These are phyloP conservation scores for Drosophila neocordata DNA, from an alignment of 1,140 invertebrate species.

Conservation along the genomic window DNA sequence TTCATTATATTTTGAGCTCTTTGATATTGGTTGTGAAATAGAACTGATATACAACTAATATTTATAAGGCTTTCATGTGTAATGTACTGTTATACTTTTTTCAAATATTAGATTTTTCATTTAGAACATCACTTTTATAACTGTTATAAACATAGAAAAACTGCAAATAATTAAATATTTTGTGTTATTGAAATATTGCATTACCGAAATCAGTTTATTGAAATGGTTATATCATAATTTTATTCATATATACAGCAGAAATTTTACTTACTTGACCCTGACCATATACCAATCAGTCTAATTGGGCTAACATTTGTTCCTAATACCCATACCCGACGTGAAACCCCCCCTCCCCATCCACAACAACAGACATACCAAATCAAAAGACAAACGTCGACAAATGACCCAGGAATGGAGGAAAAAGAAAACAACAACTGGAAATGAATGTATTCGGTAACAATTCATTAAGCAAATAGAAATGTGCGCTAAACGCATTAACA, in stretches of 20 bases:
- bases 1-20: too few relatives aligned
- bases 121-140: background rate
- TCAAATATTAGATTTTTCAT: too few relatives aligned
- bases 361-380: slow-evolving; percentile 36
- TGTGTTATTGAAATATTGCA: background rate
- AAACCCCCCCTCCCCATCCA: background rate
- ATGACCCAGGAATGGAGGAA: slow-evolving; percentile 73
- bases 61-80: too few relatives aligned
- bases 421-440: slow-evolving; percentile 45
- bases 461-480: slow-evolving; percentile 81
- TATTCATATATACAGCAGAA: slow-evolving; percentile 3
- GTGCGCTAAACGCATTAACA: slow-evolving; percentile 80
- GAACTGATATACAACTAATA: too few relatives aligned
- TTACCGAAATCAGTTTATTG: background rate
- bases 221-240: slow-evolving; percentile 7
- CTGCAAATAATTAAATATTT: background rate
- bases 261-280: slow-evolving; percentile 44
- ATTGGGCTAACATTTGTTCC: slow-evolving; percentile 57
- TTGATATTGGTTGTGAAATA: too few relatives aligned
- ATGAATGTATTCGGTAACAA: slow-evolving; percentile 78
- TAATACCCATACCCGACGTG: slow-evolving; percentile 12
- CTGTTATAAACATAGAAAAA: background rate
- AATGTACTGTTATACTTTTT: too few relatives aligned
- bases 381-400: slow-evolving; percentile 79
- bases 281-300: slow-evolving; percentile 62